Evolutionary conservation across 2,797 vertebrate species (phyloP), one percentile per base, ranked within the genome.

Genomic region (Lerista edwardsae): DNA sequence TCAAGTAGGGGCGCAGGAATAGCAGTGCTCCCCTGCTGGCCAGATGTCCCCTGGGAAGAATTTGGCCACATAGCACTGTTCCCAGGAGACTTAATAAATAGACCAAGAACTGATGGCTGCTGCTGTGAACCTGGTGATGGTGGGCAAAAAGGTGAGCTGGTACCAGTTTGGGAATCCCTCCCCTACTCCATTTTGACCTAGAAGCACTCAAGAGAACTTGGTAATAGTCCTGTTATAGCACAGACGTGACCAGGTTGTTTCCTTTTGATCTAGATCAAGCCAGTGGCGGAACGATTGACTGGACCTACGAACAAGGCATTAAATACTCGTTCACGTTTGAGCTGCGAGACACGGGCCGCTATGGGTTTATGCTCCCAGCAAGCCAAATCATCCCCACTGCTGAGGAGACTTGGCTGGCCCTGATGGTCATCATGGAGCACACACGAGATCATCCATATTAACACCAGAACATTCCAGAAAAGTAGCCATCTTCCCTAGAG

Each of bases 291-390:
- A 97, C 96, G 77, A 7, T 98, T 0, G 98, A 99, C 96, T 99
- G 98, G 98, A 96, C 98, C 44, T 99, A 99, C 87, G 74, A 96
- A 21, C 96, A 98, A 84, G 98, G 98, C 76, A 98, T 99, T 86
- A 99, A 98, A 86, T 98, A 98, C 82, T 98, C 98, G 41, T 99
- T 96, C 92, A 97, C 97, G 82, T 99, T 99, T 0, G 98, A 99
- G 96, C 97, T 99, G 91, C 94, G 98, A 83, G 98, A 99, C 92
- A 98, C 96, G 0, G 98, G 98, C 8, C 83, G 76, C 3, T 97
- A 97, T 0, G 98, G 98, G 0, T 99, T 99, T 96, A n/a, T 98
- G 44, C 96, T 99, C 67, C 98, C 98, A 0, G 97, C 98, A 92
- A 96, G 78, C 0, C 96, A 98, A 96, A 99, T 99, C 91, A 0